Evolutionary conservation across 2,888 invertebrate genomes (phyloP).

Genomic region (Eupithecia centaureata): DNA sequence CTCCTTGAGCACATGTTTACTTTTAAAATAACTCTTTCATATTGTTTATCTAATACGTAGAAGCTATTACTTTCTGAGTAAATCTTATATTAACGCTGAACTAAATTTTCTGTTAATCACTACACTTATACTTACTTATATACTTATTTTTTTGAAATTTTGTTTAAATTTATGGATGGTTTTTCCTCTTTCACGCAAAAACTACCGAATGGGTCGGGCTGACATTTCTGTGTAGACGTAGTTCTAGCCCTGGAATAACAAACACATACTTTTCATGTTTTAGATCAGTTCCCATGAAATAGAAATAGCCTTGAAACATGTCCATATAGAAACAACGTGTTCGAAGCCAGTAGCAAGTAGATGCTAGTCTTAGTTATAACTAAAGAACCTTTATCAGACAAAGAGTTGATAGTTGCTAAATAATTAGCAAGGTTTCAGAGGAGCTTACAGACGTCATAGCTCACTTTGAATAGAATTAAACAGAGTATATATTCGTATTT

Average conservation of each 20-base stretch:
- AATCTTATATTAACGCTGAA: constrained; percentile 28
- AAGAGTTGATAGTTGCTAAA: neutral
- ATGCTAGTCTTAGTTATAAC: neutral
- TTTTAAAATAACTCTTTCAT: constrained; percentile 28
- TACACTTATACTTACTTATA: too few relatives aligned
- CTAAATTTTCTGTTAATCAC: neutral
- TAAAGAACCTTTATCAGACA: neutral
- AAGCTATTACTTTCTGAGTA: constrained; percentile 44
- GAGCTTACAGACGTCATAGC: neutral
- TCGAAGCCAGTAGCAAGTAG: too few relatives aligned
- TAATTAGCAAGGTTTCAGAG: neutral
- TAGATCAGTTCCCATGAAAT: too few relatives aligned
- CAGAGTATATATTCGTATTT: neutral
- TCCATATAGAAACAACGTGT: too few relatives aligned
- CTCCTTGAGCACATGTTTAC: constrained; percentile 6
- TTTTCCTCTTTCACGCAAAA: too few relatives aligned
- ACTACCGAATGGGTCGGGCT: too few relatives aligned
- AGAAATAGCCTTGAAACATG: too few relatives aligned
- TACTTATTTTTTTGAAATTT: too few relatives aligned
- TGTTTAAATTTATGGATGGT: too few relatives aligned
- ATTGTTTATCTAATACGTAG: constrained; percentile 42
- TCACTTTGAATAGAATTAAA: neutral
- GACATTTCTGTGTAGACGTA: too few relatives aligned
- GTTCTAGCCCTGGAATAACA: too few relatives aligned
- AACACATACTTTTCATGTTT: too few relatives aligned